Base-by-base conservation (phyloP, 2,113 vertebrate genomes). In the Sinosuthora webbiana region DNA sequence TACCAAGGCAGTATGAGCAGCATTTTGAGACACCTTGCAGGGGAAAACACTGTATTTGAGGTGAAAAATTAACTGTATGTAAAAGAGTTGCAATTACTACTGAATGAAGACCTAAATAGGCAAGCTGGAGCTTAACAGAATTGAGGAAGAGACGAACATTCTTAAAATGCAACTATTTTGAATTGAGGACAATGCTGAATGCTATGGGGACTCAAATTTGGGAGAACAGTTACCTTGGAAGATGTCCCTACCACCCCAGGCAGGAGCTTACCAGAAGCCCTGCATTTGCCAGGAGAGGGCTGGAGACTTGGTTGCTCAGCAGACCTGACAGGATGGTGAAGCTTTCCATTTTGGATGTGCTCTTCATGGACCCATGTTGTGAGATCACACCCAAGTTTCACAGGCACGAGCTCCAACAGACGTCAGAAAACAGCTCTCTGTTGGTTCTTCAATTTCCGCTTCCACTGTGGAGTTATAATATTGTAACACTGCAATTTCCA, bases 221-320 rank as follows among this genome's bases (percentile, higher is more conserved):
- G 27, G 53, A 60, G 27, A 45, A 11, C 13, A 78, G 27, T 60
- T 76, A 13, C 23, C 49, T 56, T 41, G 57, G 28, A 64, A 83
- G 33, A 15, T 42, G 39, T 21, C 3, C 8, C 23, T 6, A 14
- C 0, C 13, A 62, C 1, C 3, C 2, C 0, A 12, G 4, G 13
- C 28, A 19, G 49, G 23, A 64, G 31, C 14, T 78, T 60, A 39
- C 35, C 30, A 60, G 33, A 28, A 33, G 12, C 13, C 27, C 31
- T 67, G 19, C 8, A 8, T 60, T 68, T 82, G 10, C 39, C 59
- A 73, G 45, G 41, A 67, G 37, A 24, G 23, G 17, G 39, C 24
- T 52, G 39, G 20, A 28, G 18, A 8, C 55, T 22, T 37, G 45
- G 22, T 9, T 2, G 0, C 33, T 53, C 76, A 65, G 64, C 30